phyloP scores from a whole-genome alignment of 2,797 vertebrate species.

The Denticeps clupeoides region DNA sequence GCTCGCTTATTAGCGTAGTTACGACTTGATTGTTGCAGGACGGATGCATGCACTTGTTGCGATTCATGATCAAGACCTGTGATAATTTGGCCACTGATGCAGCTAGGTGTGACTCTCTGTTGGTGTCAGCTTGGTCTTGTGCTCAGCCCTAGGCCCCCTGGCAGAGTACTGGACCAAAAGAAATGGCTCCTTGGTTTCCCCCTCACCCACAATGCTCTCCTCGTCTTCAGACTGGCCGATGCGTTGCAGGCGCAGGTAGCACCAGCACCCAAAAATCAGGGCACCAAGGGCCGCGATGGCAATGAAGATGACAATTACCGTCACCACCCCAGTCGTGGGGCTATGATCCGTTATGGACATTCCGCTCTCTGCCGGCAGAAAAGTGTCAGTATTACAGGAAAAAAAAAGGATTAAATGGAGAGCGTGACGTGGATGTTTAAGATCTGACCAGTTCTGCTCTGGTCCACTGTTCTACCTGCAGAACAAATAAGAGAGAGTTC shows the following conservation, averaged over 20 bases:
- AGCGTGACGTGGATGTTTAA: background rate
- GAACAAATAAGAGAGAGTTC: too few species aligned
- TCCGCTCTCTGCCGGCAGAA: slow-evolving; percentile 5
- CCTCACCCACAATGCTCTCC: slow-evolving; percentile 78
- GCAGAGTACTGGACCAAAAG: slow-evolving; percentile 77
- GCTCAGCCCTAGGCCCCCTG: slow-evolving; percentile 66
- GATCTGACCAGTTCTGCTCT: background rate
- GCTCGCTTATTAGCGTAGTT: too few species aligned
- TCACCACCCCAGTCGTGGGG: slow-evolving; percentile 74
- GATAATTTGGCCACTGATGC: background rate
- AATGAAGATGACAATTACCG: slow-evolving; percentile 72
- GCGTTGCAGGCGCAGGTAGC: slow-evolving; percentile 72
- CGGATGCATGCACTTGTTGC: slow-evolving; percentile 43
- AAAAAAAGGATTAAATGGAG: too few species aligned
- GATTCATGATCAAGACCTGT: too few species aligned
- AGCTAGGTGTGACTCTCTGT: slow-evolving; percentile 59
- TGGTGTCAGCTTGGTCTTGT: slow-evolving; percentile 65
- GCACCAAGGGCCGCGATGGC: slow-evolving; percentile 73
- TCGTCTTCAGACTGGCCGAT: slow-evolving; percentile 76
- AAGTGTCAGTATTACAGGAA: background rate
- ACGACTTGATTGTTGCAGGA: too few species aligned
- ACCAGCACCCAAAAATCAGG: slow-evolving; percentile 79
- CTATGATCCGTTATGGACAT: slow-evolving; percentile 79
- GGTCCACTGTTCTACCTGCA: too few species aligned
- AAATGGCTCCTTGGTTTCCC: slow-evolving; percentile 80